Percentiles rank a stretch among this genome's conserved stretches.
Conservation (phyloP, 2,888 invertebrate species). For the Rhimphoctona megacephalus region DNA sequence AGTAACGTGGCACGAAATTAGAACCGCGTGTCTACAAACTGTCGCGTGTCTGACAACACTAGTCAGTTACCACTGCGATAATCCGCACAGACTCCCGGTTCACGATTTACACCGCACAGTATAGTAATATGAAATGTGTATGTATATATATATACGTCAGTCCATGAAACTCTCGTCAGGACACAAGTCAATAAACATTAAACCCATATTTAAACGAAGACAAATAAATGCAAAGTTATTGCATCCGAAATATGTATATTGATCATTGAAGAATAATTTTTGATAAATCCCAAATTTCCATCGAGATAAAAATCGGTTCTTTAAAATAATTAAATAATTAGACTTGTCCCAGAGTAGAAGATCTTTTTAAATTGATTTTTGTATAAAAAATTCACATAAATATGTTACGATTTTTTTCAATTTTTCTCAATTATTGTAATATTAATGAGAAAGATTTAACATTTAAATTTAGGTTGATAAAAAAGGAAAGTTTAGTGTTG, state of each 20-base stretch:
- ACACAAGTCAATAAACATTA: not conserved
- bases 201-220: not conserved
- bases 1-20: constrained; percentile 36
- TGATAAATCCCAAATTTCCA: too few relatives aligned
- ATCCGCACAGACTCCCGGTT: constrained; percentile 31
- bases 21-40: constrained; percentile 47
- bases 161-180: constrained; percentile 26
- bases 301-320: too few relatives aligned
- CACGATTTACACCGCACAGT: constrained; percentile 29
- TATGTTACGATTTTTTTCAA: not conserved
- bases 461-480: not conserved
- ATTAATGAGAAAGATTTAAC: not conserved
- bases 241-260: too few relatives aligned
- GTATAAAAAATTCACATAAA: not conserved
- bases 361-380: not conserved
- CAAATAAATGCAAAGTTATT: not conserved
- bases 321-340: too few relatives aligned
- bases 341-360: not conserved
- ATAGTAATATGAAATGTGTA: not conserved
- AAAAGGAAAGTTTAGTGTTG: not conserved
- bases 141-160: not conserved
- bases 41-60: constrained; percentile 56
- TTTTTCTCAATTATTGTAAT: not conserved
- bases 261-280: too few relatives aligned
- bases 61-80: constrained; percentile 40